These are phyloP conservation scores for Menidia beryllina DNA, from an alignment of 2,113 vertebrate species.

Conservation along the genomic window DNA sequence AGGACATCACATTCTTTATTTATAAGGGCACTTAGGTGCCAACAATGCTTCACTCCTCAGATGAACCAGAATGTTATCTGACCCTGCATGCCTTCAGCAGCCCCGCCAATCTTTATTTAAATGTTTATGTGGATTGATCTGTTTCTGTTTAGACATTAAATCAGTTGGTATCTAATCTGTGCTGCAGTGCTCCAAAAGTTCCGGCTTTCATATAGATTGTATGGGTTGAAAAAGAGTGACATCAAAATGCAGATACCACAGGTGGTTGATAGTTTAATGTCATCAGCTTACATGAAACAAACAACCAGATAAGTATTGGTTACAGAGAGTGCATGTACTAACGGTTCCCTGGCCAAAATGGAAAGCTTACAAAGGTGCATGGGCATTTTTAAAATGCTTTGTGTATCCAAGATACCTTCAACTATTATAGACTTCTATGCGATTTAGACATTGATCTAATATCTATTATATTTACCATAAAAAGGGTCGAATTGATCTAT, in stretches of 20 bases:
- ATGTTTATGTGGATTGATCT: constrained; percentile 15
- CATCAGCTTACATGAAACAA: constrained; percentile 5
- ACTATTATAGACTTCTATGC: not conserved
- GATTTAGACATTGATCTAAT: not conserved
- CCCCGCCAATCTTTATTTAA: constrained; percentile 15
- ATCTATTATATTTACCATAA: no score
- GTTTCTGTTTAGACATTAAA: not conserved
- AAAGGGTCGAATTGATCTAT: not conserved
- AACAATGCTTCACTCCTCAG: constrained; percentile 41
- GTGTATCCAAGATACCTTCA: not conserved
- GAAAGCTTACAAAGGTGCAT: not conserved
- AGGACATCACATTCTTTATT: constrained; percentile 64
- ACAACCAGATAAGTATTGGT: not conserved
- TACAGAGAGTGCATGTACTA: not conserved
- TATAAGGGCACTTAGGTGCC: constrained; percentile 65
- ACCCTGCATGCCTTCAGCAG: constrained; percentile 41
- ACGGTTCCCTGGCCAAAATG: constrained; percentile 1
- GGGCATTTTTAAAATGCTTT: not conserved
- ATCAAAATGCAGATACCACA: constrained; percentile 2
- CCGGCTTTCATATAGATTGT: not conserved
- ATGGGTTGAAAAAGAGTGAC: not conserved
- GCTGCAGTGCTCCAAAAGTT: not conserved
- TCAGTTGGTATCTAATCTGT: not conserved
- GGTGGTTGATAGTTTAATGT: not conserved
- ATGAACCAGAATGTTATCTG: constrained; percentile 54